Percentiles rank a stretch among this genome's conserved stretches.
These are phyloP conservation scores for Ophioninae sp. DNA, from an alignment of 2,888 invertebrate species.

Conservation along the genomic window DNA sequence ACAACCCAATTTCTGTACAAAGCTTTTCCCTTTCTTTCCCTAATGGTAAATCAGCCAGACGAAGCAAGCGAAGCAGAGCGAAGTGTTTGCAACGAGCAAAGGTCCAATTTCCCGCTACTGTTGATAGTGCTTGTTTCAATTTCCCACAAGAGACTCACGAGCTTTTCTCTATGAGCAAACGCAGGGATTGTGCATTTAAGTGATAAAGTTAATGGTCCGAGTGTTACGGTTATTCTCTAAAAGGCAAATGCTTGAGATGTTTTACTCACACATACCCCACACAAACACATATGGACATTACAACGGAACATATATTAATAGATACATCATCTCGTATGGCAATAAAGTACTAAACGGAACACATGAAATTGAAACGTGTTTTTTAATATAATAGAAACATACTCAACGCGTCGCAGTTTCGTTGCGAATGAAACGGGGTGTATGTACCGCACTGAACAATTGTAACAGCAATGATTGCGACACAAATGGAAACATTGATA, in stretches of 20 bases:
- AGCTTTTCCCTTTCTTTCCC: slow-evolving; percentile 6
- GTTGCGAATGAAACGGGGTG: slow-evolving; percentile 69
- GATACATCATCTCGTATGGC: slow-evolving; percentile 42
- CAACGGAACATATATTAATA: slow-evolving; percentile 28
- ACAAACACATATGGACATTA: background rate
- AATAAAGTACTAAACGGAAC: slow-evolving; percentile 47
- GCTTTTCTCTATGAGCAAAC: slow-evolving; percentile 4
- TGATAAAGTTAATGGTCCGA: slow-evolving; percentile 61
- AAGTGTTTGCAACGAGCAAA: slow-evolving; percentile 40
- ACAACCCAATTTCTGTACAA: slow-evolving; percentile 33
- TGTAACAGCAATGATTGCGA: slow-evolving; percentile 71
- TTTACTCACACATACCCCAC: slow-evolving; percentile 49
- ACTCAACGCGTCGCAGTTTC: slow-evolving; percentile 64
- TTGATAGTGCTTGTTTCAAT: slow-evolving; percentile 8
- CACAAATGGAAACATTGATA: slow-evolving; percentile 63
- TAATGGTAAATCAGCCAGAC: background rate
- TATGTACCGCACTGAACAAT: slow-evolving; percentile 69
- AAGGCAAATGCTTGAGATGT: slow-evolving; percentile 74
- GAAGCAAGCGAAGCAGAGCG: slow-evolving; percentile 22
- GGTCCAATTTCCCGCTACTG: slow-evolving; percentile 12
- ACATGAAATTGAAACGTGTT: slow-evolving; percentile 27
- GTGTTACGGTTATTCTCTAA: slow-evolving; percentile 65
- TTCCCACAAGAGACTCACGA: slow-evolving; percentile 24
- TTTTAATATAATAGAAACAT: slow-evolving; percentile 63
- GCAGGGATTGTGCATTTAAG: slow-evolving; percentile 69